A percentile compares a stretch with the other conserved stretches of the same genome.
Evolutionary conservation across 2,888 invertebrate genomes (phyloP).

Genomic region (Seira sanloemensis): DNA sequence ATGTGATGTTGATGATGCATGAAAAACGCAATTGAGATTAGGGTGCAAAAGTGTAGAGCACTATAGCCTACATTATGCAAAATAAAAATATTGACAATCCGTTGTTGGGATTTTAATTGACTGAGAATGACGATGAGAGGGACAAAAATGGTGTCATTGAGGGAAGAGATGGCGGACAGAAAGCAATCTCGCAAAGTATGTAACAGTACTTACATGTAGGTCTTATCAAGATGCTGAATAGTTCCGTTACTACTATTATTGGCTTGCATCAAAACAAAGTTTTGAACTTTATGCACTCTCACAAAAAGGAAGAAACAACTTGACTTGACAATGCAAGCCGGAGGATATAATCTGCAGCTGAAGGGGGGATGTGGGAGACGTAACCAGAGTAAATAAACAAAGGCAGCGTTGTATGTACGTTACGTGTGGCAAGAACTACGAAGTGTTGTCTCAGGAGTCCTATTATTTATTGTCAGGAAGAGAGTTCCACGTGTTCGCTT

Average conservation of each 20-base stretch:
- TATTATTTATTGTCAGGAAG: background rate
- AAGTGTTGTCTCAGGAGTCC: background rate
- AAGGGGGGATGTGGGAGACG: background rate
- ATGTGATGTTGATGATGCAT: background rate
- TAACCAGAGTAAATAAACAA: background rate
- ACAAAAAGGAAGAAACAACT: background rate
- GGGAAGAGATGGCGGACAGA: background rate
- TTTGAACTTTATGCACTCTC: background rate
- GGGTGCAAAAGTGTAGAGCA: background rate
- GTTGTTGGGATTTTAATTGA: slow-evolving; percentile 18
- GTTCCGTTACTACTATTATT: slow-evolving; percentile 72
- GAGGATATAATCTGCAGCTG: background rate
- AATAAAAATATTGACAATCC: slow-evolving; percentile 10
- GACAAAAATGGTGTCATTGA: background rate
- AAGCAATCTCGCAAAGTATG: background rate
- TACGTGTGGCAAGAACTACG: background rate
- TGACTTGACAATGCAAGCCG: background rate
- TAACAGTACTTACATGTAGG: slow-evolving; percentile 67
- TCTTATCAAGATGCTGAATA: slow-evolving; percentile 71
- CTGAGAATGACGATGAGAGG: slow-evolving; percentile 1
- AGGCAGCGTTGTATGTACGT: background rate
- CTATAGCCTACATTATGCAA: slow-evolving; percentile 23
- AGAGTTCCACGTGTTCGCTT: background rate
- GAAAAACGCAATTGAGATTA: no score
- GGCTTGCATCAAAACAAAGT: slow-evolving; percentile 70